Conservation (phyloP, 2,797 vertebrate species). For the Sebastes kiyomatsui region DNA sequence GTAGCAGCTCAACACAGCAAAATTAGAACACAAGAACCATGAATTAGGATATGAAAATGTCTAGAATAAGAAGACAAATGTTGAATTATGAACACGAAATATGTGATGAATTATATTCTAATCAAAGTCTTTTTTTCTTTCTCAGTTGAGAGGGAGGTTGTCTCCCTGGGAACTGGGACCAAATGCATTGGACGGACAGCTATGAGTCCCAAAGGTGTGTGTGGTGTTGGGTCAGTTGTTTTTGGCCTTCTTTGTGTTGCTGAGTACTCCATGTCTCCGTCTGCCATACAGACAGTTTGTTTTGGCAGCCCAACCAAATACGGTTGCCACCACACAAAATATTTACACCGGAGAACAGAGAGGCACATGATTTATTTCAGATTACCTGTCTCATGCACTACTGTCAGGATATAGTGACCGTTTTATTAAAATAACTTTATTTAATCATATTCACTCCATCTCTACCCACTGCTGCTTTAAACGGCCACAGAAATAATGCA, state of each 20-base stretch:
- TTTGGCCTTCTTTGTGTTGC: background rate
- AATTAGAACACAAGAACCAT: background rate
- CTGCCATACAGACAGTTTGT: background rate
- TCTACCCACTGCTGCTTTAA: too few species aligned
- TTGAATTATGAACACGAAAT: too few species aligned
- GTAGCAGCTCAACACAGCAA: background rate
- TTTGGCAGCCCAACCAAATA: background rate
- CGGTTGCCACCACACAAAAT: background rate
- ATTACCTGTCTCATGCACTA: too few species aligned
- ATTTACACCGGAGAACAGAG: background rate
- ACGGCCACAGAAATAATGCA: too few species aligned
- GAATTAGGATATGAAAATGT: background rate
- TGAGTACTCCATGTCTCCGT: background rate
- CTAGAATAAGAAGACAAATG: background rate
- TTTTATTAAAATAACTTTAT: too few species aligned
- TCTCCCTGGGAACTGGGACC: constrained; percentile 95
- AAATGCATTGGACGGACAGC: constrained; percentile 91
- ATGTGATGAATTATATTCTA: background rate
- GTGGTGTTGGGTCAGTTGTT: background rate
- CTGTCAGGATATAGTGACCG: too few species aligned
- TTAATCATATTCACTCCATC: too few species aligned
- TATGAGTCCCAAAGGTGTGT: constrained; percentile 88
- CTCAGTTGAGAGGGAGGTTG: constrained; percentile 86
- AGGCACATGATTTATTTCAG: too few species aligned
- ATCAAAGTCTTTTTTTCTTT: background rate